Evolutionary conservation across 2,797 vertebrate species (phyloP).

Genomic region (Glyptemys insculpta): DNA sequence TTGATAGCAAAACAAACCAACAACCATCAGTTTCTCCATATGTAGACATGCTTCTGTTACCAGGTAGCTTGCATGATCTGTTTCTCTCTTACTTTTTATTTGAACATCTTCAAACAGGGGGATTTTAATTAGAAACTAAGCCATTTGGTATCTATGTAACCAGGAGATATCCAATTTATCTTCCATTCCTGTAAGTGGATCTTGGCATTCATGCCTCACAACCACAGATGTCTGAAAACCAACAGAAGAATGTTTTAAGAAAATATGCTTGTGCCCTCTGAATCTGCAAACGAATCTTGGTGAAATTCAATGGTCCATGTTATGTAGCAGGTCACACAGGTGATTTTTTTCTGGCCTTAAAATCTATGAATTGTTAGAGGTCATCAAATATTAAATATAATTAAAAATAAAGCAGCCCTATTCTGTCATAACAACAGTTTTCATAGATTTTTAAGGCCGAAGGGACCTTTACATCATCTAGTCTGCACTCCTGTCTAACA

Average conservation of each 20-base stretch:
- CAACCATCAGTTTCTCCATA: neutral
- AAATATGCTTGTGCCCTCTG: neutral
- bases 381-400: neutral
- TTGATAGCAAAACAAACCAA: neutral
- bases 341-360: neutral
- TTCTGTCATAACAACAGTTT: neutral
- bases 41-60: neutral
- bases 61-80: neutral
- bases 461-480: neutral
- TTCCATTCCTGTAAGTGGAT: constrained; percentile 4
- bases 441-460: neutral
- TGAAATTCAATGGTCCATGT: neutral
- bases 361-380: neutral
- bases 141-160: neutral
- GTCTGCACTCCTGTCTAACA: neutral
- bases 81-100: neutral
- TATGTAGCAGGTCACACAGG: neutral
- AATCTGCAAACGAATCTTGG: neutral
- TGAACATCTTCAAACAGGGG: neutral
- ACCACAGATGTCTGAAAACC: neutral
- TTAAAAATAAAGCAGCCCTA: neutral
- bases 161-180: neutral
- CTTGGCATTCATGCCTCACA: neutral
- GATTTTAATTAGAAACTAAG: constrained; percentile 1
- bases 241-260: neutral